Evolutionary conservation across 2,888 invertebrate species (phyloP).

Genomic region (Tachina lurida): DNA sequence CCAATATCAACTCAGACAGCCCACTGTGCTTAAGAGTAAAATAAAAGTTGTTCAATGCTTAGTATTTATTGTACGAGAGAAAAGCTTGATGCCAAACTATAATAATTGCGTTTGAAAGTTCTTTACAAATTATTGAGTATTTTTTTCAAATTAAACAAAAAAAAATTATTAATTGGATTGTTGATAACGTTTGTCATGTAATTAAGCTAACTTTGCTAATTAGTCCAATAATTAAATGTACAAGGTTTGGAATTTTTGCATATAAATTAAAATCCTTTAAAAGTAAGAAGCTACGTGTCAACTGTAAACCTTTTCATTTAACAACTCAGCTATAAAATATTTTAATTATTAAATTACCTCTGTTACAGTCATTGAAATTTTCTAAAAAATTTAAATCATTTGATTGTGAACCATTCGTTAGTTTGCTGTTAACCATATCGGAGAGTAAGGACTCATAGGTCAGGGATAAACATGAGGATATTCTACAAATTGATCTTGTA

Average conservation of each 20-base stretch:
- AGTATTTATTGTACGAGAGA: conserved; percentile 20
- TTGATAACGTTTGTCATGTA: conserved; percentile 12
- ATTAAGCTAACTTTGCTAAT: conserved; percentile 23
- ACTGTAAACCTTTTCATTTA: conserved; percentile 11
- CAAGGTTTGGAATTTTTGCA: conserved; percentile 54
- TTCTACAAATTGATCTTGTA: conserved; percentile 81
- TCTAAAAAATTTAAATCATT: conserved; percentile 80
- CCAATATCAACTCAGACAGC: background rate
- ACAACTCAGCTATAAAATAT: conserved; percentile 4
- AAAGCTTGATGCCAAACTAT: conserved; percentile 47
- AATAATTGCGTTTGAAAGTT: conserved; percentile 46
- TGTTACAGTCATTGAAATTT: conserved; percentile 74
- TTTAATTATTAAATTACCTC: conserved; percentile 76
- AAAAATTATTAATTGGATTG: background rate
- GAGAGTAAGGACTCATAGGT: conserved; percentile 82
- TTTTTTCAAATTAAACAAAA: conserved; percentile 5
- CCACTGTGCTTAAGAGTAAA: conserved; percentile 25
- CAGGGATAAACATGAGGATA: conserved; percentile 81
- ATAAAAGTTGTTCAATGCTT: conserved; percentile 20
- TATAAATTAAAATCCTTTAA: background rate
- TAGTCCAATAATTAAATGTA: conserved; percentile 36
- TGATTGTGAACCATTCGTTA: conserved; percentile 80
- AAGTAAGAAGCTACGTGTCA: conserved; percentile 47
- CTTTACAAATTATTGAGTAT: conserved; percentile 57
- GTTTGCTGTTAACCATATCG: conserved; percentile 80